phyloP scores from a whole-genome alignment of 37 sponge, comb jelly and placozoan genomes.

The Beroe ovata region DNA sequence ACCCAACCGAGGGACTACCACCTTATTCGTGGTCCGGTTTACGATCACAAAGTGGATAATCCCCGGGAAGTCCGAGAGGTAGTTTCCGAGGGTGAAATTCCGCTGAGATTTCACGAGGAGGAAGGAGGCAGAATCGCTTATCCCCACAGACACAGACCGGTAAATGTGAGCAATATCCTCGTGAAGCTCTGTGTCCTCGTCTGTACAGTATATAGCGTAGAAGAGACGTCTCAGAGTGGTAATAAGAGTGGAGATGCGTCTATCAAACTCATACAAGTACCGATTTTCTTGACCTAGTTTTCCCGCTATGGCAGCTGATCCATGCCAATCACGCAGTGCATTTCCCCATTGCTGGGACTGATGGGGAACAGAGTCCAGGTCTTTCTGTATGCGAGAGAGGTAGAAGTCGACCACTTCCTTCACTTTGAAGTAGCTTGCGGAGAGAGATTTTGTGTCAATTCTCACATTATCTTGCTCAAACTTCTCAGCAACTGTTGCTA shows the following conservation, averaged over 20 bases:
- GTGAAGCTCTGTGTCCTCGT: neutral
- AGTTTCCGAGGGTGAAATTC: slow-evolving; percentile 64
- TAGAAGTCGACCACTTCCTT: slow-evolving; percentile 36
- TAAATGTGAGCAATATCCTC: slow-evolving; percentile 3
- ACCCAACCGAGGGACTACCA: neutral
- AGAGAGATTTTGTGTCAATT: neutral
- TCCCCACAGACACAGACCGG: slow-evolving; percentile 18
- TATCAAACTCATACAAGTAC: slow-evolving; percentile 32
- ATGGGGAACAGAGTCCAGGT: neutral
- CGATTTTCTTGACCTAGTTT: neutral
- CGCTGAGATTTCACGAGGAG: slow-evolving; percentile 55
- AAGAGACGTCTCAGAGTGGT: slow-evolving; percentile 5
- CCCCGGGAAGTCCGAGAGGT: slow-evolving; percentile 58
- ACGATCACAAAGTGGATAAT: slow-evolving; percentile 45
- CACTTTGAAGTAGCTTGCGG: slow-evolving; percentile 4
- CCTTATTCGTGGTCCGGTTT: neutral
- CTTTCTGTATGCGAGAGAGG: slow-evolving; percentile 6
- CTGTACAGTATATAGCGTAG: slow-evolving; percentile 57
- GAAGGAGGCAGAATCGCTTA: slow-evolving; percentile 50
- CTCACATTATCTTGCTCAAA: neutral
- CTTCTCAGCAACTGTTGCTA: slow-evolving; percentile 3
- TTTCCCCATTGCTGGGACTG: neutral
- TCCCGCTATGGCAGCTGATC: neutral
- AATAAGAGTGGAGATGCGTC: neutral
- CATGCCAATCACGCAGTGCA: neutral